These are phyloP conservation scores for Zaprionus davidi DNA, from an alignment of 1,140 invertebrate genomes.

Conservation along the genomic window DNA sequence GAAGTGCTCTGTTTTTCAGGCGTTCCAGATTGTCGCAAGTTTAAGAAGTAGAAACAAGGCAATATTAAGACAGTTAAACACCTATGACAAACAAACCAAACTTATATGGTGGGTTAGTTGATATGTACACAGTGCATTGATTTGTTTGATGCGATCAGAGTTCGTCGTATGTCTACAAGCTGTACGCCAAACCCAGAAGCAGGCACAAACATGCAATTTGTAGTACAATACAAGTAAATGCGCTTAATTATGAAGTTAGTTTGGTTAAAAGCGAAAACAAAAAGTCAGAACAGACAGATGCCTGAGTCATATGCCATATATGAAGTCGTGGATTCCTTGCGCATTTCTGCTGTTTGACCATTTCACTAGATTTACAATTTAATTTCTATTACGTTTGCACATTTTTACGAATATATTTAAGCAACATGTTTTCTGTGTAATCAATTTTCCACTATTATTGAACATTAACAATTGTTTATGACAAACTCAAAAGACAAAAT, in stretches of 20 bases:
- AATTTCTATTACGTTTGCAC: slow-evolving; percentile 72
- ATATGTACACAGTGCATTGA: slow-evolving; percentile 73
- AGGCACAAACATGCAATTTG: slow-evolving; percentile 78
- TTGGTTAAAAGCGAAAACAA: slow-evolving; percentile 69
- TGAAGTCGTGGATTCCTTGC: slow-evolving; percentile 81
- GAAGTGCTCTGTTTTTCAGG: slow-evolving; percentile 83
- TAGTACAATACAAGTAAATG: slow-evolving; percentile 58
- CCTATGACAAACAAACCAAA: slow-evolving; percentile 69
- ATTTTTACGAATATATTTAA: slow-evolving; percentile 73
- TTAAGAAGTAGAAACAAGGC: slow-evolving; percentile 74
- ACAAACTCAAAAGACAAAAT: slow-evolving; percentile 66
- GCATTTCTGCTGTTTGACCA: slow-evolving; percentile 55
- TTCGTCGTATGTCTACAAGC: slow-evolving; percentile 63
- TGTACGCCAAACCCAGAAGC: slow-evolving; percentile 73
- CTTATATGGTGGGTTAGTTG: slow-evolving; percentile 63
- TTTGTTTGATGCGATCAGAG: slow-evolving; percentile 31
- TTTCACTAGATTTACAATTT: slow-evolving; percentile 42
- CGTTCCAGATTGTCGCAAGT: slow-evolving; percentile 61
- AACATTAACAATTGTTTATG: slow-evolving; percentile 7
- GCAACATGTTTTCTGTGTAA: slow-evolving; percentile 61
- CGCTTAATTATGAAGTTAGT: slow-evolving; percentile 41
- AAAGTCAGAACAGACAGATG: slow-evolving; percentile 51
- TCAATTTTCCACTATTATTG: neutral
- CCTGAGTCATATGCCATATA: slow-evolving; percentile 74
- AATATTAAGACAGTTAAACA: slow-evolving; percentile 80